phyloP scores from a whole-genome alignment of 2,888 invertebrate genomes.

The Gerosis bhagava region DNA sequence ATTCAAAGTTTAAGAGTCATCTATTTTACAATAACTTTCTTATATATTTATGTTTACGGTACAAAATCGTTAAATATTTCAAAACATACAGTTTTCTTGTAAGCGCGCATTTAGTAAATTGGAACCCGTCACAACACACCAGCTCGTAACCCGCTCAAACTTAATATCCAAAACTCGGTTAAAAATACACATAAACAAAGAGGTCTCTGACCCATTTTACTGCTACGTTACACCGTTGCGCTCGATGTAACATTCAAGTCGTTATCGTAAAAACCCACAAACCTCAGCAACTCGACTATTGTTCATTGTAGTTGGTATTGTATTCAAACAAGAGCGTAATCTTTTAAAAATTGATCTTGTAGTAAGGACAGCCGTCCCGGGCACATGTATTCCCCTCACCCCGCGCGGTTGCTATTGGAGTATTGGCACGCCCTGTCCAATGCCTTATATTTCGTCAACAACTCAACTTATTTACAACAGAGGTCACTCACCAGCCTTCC shows the following conservation, averaged over 20 bases:
- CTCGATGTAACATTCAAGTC: slow-evolving; percentile 3
- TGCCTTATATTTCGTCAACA: slow-evolving; percentile 9
- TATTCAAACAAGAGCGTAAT: slow-evolving; percentile 39
- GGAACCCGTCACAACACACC: slow-evolving; percentile 12
- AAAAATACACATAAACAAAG: slow-evolving; percentile 25
- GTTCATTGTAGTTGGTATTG: background rate
- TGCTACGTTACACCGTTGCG: slow-evolving; percentile 10
- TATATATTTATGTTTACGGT: too few relatives aligned
- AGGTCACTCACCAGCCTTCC: slow-evolving; percentile 86
- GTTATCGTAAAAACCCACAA: too few relatives aligned
- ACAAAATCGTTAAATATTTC: background rate
- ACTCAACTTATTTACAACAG: slow-evolving; percentile 15
- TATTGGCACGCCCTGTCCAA: slow-evolving; percentile 45
- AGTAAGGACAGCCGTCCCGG: slow-evolving; percentile 41
- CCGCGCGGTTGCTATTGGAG: slow-evolving; percentile 37
- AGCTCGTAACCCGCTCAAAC: slow-evolving; percentile 16
- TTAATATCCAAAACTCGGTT: slow-evolving; percentile 22
- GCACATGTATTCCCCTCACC: slow-evolving; percentile 59
- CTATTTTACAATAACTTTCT: too few relatives aligned
- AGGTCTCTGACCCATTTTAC: slow-evolving; percentile 22
- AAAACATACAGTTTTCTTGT: background rate
- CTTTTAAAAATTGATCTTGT: slow-evolving; percentile 53
- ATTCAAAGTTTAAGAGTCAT: too few relatives aligned
- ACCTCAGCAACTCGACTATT: background rate
- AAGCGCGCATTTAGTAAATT: slow-evolving; percentile 10